A percentile compares a stretch with the other conserved stretches of the same genome.
These are phyloP conservation scores for Allygus modestus DNA, from an alignment of 2,888 invertebrate genomes.

Conservation along the genomic window DNA sequence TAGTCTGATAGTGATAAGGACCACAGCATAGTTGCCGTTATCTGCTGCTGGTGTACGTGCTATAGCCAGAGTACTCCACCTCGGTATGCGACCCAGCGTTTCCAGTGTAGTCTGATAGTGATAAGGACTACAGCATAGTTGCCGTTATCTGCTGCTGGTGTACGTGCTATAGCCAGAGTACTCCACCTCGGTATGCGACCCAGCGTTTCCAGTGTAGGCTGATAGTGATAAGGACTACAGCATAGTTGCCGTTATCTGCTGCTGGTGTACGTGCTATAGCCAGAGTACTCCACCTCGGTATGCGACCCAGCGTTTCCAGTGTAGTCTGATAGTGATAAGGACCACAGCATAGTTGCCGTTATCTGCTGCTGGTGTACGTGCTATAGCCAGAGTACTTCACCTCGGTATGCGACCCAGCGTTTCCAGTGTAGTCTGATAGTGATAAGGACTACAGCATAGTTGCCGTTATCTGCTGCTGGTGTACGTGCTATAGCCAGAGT, in stretches of 20 bases:
- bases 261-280: neutral
- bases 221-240: too few relatives aligned
- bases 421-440: too few relatives aligned
- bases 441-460: too few relatives aligned
- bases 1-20: too few relatives aligned
- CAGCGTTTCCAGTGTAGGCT: too few relatives aligned
- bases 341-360: neutral
- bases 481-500: neutral
- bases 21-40: neutral
- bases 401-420: neutral
- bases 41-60: neutral
- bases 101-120: too few relatives aligned
- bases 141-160: neutral
- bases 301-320: too few relatives aligned
- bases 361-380: neutral
- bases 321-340: too few relatives aligned
- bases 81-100: neutral
- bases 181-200: neutral
- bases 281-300: neutral
- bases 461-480: neutral
- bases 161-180: neutral
- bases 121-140: too few relatives aligned
- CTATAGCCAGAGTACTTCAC: neutral
- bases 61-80: neutral
- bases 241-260: neutral